phyloP scores from a whole-genome alignment of 2,113 vertebrate species.

The Hylia prasina region DNA sequence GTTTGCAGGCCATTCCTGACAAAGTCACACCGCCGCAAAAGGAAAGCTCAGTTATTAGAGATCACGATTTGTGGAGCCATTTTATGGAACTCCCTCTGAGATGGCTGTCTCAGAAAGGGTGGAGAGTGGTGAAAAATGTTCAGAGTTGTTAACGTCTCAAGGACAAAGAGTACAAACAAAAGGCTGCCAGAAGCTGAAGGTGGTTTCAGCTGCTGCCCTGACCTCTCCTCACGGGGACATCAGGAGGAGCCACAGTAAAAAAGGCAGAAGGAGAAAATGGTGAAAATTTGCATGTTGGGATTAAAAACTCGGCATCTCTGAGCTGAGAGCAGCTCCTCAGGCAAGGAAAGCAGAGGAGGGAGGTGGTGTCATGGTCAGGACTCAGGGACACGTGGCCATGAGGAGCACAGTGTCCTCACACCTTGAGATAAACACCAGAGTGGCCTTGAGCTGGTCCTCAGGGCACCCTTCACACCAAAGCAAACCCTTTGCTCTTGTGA shows the following conservation, averaged over 20 bases:
- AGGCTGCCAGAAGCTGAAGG: neutral
- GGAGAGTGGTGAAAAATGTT: neutral
- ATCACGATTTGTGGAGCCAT: neutral
- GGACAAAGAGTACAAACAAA: neutral
- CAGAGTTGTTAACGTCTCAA: fast-evolving
- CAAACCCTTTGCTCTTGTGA: neutral
- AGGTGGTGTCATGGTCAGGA: neutral
- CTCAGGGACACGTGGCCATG: fast-evolving
- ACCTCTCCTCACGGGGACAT: fast-evolving
- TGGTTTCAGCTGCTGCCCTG: neutral
- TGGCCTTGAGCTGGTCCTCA: neutral
- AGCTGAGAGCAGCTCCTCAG: neutral
- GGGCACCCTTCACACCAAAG: neutral
- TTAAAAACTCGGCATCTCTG: neutral
- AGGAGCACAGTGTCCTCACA: fast-evolving
- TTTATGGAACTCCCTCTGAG: neutral
- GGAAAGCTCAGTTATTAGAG: neutral
- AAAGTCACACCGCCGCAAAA: neutral
- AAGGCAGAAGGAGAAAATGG: neutral
- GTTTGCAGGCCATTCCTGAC: neutral
- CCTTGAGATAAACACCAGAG: neutral
- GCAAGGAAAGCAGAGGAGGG: neutral
- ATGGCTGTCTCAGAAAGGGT: neutral
- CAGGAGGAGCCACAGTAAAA: neutral
- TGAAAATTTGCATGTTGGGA: neutral